Percentiles rank a stretch among this genome's conserved stretches.
phyloP scores from a whole-genome alignment of 2,797 vertebrate species.

The Eupleurogrammus muticus region DNA sequence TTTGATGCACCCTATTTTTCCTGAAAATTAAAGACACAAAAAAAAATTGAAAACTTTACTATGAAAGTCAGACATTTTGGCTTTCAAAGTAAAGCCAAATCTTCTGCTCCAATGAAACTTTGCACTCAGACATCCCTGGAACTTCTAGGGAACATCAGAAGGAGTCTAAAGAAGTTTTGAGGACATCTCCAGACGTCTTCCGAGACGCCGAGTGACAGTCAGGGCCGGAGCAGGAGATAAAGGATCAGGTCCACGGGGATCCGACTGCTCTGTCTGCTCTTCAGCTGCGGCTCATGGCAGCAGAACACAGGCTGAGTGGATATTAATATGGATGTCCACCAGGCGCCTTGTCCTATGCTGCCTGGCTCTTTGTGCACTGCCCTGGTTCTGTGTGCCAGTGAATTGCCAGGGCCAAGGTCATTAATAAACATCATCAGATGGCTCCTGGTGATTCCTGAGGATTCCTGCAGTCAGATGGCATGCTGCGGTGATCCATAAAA shows the following conservation, averaged over 20 bases:
- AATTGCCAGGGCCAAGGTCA: slow-evolving; percentile 76
- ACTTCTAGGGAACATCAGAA: slow-evolving; percentile 47
- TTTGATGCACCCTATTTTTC: too few species aligned
- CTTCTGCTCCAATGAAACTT: slow-evolving; percentile 34
- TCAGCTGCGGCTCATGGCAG: slow-evolving; percentile 73
- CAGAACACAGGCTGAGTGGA: slow-evolving; percentile 68
- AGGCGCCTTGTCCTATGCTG: slow-evolving; percentile 74
- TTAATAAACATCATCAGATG: slow-evolving; percentile 89
- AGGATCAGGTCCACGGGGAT: slow-evolving; percentile 59
- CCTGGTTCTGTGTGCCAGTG: slow-evolving; percentile 66
- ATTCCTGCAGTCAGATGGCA: slow-evolving; percentile 50
- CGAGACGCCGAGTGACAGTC: slow-evolving; percentile 57
- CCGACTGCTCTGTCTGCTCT: slow-evolving; percentile 67
- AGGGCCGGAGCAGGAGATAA: slow-evolving; percentile 57
- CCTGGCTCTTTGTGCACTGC: slow-evolving; percentile 73
- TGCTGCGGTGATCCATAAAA: too few species aligned
- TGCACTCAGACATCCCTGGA: slow-evolving; percentile 7
- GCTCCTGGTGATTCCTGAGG: slow-evolving; percentile 58
- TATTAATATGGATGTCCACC: slow-evolving; percentile 83
- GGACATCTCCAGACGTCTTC: slow-evolving; percentile 52
- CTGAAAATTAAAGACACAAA: too few species aligned
- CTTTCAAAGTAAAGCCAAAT: too few species aligned
- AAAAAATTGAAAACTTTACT: too few species aligned
- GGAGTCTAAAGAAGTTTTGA: slow-evolving; percentile 30
- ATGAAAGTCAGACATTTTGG: too few species aligned